phyloP scores from a whole-genome alignment of 1,140 invertebrate species.

The Pristionchus pacificus region DNA sequence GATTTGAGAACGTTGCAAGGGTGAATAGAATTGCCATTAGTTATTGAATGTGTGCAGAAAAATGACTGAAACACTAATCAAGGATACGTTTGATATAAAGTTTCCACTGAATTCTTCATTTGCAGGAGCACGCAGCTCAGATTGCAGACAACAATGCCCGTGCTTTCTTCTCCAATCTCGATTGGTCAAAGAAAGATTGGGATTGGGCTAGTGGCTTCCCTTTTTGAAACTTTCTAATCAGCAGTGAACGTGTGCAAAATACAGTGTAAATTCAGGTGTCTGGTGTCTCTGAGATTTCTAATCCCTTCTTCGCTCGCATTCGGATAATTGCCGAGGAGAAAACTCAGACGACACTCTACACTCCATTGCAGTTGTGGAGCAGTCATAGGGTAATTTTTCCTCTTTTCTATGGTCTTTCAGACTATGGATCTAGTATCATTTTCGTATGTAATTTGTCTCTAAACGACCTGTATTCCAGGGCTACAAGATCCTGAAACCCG shows the following conservation, averaged over 20 bases:
- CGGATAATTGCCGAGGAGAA: slow-evolving; percentile 26
- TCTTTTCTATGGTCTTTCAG: no score
- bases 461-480: background rate
- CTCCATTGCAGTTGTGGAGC: slow-evolving; percentile 35
- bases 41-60: no score
- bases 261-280: slow-evolving; percentile 6
- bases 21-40: no score
- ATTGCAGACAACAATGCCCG: slow-evolving; percentile 32
- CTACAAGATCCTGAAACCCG: background rate
- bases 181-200: slow-evolving; percentile 34
- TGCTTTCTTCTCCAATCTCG: slow-evolving; percentile 27
- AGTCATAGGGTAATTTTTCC: slow-evolving; percentile 16
- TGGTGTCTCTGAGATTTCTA: slow-evolving; percentile 28
- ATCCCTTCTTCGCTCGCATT: slow-evolving; percentile 29
- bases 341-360: slow-evolving; percentile 28
- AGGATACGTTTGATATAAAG: no score
- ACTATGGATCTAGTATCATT: no score
- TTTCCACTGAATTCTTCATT: background rate
- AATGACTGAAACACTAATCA: no score
- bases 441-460: no score
- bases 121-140: slow-evolving; percentile 26
- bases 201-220: slow-evolving; percentile 22
- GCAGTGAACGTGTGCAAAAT: slow-evolving; percentile 2
- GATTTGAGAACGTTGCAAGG: slow-evolving; percentile 47
- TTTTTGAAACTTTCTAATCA: background rate